Conservation (phyloP, 2,888 invertebrate species). For the Apotomis capreana region DNA sequence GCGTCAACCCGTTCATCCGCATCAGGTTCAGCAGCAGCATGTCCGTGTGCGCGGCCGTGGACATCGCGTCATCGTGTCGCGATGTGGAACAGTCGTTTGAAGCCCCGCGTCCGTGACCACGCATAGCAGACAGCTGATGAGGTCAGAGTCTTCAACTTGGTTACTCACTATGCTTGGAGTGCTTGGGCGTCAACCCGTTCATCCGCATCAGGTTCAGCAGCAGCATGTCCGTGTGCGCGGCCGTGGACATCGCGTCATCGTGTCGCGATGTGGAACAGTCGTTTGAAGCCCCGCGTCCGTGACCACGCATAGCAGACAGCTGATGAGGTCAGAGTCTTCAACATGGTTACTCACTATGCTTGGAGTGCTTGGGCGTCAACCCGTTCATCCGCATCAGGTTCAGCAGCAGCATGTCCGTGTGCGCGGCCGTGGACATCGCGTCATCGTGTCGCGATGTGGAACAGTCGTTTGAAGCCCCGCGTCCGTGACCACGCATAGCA, state of each 20-base stretch:
- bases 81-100: conserved; percentile 12
- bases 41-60: conserved; percentile 72
- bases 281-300: conserved; percentile 56
- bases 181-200: conserved; percentile 67
- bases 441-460: conserved; percentile 50
- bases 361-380: conserved; percentile 60
- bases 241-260: conserved; percentile 64
- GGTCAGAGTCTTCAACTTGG: conserved; percentile 50
- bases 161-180: conserved; percentile 59
- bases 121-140: conserved; percentile 66
- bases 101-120: too few relatives aligned
- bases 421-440: conserved; percentile 69
- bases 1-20: conserved; percentile 73
- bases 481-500: conserved; percentile 58
- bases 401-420: conserved; percentile 75
- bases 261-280: conserved; percentile 48
- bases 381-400: conserved; percentile 78
- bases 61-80: conserved; percentile 59
- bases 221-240: conserved; percentile 76
- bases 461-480: conserved; percentile 54
- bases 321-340: conserved; percentile 59
- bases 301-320: conserved; percentile 59
- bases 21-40: conserved; percentile 75
- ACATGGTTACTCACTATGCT: conserved; percentile 55
- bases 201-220: conserved; percentile 76